These are phyloP conservation scores for Parnassius smintheus DNA, from an alignment of 2,888 invertebrate genomes.

Conservation along the genomic window DNA sequence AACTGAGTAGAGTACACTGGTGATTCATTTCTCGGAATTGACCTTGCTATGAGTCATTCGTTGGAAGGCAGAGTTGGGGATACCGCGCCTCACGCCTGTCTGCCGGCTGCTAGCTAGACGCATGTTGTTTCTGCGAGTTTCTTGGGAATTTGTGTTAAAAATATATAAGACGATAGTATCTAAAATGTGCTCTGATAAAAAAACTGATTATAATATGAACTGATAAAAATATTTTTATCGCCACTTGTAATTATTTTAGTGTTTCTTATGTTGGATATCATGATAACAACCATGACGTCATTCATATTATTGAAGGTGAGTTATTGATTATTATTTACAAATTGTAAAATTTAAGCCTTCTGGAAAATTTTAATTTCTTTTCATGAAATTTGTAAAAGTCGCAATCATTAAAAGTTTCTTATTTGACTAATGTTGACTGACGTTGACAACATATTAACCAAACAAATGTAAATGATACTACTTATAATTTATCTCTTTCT, in stretches of 20 bases:
- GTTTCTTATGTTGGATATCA: constrained; percentile 71
- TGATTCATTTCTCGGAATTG: constrained; percentile 82
- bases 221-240: constrained; percentile 42
- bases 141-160: constrained; percentile 50
- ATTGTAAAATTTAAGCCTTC: constrained; percentile 11
- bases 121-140: constrained; percentile 62
- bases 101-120: constrained; percentile 72
- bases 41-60: constrained; percentile 82
- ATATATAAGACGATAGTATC: constrained; percentile 40
- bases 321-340: constrained; percentile 27
- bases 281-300: constrained; percentile 82
- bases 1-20: constrained; percentile 74
- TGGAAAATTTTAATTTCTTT: constrained; percentile 1
- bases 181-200: constrained; percentile 50
- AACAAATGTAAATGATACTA: constrained; percentile 15
- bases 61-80: constrained; percentile 81
- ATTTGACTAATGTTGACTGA: constrained; percentile 68
- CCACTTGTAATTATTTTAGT: constrained; percentile 63
- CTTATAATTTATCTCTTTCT: constrained; percentile 18
- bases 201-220: constrained; percentile 26
- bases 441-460: constrained; percentile 52
- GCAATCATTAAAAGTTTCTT: constrained; percentile 54
- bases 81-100: constrained; percentile 81
- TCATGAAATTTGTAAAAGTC: constrained; percentile 10
- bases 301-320: constrained; percentile 79